A percentile compares a stretch with the other conserved stretches of the same genome.
Evolutionary conservation across 1,140 invertebrate genomes (phyloP).

Genomic region (Lepidurus arcticus): DNA sequence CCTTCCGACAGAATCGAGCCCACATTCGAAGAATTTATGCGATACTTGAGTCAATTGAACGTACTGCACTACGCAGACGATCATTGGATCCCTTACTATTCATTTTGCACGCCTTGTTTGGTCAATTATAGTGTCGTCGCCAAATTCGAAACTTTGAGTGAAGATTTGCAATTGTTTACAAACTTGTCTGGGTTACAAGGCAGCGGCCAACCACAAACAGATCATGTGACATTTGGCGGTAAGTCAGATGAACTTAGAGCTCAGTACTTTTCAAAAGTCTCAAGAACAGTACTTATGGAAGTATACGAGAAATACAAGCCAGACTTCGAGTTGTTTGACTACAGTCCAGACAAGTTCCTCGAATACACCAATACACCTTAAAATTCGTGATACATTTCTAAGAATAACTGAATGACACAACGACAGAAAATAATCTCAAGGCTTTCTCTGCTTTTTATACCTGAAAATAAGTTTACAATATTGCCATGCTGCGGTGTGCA

Average conservation of each 20-base stretch:
- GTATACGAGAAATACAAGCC: constrained; percentile 63
- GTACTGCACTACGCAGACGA: constrained; percentile 48
- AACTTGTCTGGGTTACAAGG: constrained; percentile 57
- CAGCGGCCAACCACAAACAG: constrained; percentile 71
- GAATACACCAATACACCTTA: constrained; percentile 37
- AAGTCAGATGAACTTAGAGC: constrained; percentile 56
- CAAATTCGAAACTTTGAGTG: constrained; percentile 80
- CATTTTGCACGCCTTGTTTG: constrained; percentile 66
- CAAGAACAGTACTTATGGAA: constrained; percentile 52
- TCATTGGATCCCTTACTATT: constrained; percentile 67
- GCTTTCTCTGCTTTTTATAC: constrained; percentile 25
- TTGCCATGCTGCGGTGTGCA: constrained; percentile 25
- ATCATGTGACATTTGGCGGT: constrained; percentile 67
- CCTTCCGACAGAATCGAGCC: constrained; percentile 50
- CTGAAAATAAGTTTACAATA: constrained; percentile 29
- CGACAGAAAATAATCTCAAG: constrained; percentile 17
- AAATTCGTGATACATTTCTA: background rate
- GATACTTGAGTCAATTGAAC: constrained; percentile 43
- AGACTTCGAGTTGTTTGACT: constrained; percentile 74
- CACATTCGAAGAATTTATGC: constrained; percentile 64
- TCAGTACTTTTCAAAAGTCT: constrained; percentile 59
- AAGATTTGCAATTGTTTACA: constrained; percentile 63
- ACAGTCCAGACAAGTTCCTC: constrained; percentile 67
- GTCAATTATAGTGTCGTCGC: constrained; percentile 72
- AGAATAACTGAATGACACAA: background rate